Evolutionary conservation across 2,113 vertebrate genomes (phyloP).

Genomic region (Pogona vitticeps): DNA sequence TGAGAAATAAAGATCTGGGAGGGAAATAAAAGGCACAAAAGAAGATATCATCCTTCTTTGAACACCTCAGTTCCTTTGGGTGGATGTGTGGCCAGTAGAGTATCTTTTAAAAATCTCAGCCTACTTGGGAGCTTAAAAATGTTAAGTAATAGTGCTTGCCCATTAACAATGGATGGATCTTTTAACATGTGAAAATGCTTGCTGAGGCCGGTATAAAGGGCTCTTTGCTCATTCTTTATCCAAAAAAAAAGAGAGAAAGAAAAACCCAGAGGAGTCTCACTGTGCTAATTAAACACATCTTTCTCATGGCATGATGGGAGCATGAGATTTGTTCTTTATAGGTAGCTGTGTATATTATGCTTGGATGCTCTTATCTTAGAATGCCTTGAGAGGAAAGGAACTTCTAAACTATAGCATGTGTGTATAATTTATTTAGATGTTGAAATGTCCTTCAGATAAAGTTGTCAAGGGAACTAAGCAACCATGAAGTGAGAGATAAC

Average conservation of each 20-base stretch:
- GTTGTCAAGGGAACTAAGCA: conserved; percentile 12
- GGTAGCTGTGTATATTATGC: background rate
- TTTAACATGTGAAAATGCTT: background rate
- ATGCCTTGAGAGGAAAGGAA: background rate
- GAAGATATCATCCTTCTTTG: background rate
- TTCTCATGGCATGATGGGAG: background rate
- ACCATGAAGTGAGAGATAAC: background rate
- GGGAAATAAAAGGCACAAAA: background rate
- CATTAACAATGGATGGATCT: background rate
- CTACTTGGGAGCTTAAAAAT: background rate
- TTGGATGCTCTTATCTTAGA: background rate
- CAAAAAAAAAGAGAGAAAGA: no score
- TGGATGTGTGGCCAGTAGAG: no score
- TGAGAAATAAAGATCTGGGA: background rate
- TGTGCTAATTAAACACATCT: background rate
- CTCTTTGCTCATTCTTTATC: background rate
- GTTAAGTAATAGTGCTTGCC: background rate
- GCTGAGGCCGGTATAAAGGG: background rate
- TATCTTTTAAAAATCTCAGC: no score
- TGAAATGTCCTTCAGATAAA: conserved; percentile 12
- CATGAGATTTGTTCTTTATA: background rate
- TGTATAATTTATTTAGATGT: background rate
- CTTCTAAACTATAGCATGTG: background rate
- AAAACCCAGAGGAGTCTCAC: no score
- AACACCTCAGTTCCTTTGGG: background rate